These are phyloP conservation scores for Spodoptera litura DNA, from an alignment of 1,140 invertebrate genomes.

Conservation along the genomic window DNA sequence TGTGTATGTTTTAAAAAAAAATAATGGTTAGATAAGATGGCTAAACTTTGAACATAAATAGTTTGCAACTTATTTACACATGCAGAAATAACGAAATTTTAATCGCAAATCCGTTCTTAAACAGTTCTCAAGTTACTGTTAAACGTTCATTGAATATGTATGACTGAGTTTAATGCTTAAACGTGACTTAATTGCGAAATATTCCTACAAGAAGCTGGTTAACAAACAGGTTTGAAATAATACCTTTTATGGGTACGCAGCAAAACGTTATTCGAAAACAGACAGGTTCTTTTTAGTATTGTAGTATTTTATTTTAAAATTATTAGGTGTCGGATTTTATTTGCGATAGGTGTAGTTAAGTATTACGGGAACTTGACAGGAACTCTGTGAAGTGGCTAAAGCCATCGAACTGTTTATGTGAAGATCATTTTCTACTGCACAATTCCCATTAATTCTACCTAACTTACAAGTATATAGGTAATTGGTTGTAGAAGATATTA, in stretches of 20 bases:
- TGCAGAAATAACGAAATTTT: slow-evolving; percentile 14
- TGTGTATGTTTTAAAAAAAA: slow-evolving; percentile 12
- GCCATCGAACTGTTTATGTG: no score
- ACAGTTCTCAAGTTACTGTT: slow-evolving; percentile 44
- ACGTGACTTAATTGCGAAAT: slow-evolving; percentile 47
- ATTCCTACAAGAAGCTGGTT: slow-evolving; percentile 40
- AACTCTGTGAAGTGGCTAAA: no score
- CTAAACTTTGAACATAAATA: not conserved
- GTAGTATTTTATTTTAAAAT: slow-evolving; percentile 2
- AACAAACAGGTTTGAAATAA: slow-evolving; percentile 43
- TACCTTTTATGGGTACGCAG: slow-evolving; percentile 26
- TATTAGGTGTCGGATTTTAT: not conserved
- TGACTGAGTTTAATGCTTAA: slow-evolving; percentile 43
- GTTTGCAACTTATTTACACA: not conserved
- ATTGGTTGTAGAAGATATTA: no score
- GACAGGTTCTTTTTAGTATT: not conserved
- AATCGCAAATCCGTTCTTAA: slow-evolving; percentile 17
- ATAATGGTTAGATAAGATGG: not conserved
- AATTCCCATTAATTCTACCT: no score
- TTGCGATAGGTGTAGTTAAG: slow-evolving; percentile 5
- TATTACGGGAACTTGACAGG: not conserved
- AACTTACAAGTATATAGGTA: no score
- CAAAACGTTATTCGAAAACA: slow-evolving; percentile 24
- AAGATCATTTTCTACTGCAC: no score
- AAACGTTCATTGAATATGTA: slow-evolving; percentile 48